Percentiles rank a stretch among this genome's conserved stretches.
phyloP scores from a whole-genome alignment of 1,140 invertebrate species.

The Cydia strobilella region DNA sequence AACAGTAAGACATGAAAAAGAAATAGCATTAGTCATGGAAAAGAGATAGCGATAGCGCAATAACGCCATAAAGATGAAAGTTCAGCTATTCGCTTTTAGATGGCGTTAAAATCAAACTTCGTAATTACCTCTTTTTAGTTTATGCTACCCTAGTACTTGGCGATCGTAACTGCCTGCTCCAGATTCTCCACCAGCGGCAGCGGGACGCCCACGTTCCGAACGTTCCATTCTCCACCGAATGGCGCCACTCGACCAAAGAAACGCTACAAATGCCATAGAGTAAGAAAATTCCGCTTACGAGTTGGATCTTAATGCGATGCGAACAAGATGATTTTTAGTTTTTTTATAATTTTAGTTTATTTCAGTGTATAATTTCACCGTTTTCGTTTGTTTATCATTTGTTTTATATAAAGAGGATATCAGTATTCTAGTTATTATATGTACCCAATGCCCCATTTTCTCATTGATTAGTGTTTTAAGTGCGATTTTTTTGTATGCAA shows the following conservation, averaged over 20 bases:
- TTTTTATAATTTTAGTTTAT: no score
- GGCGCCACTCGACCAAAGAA: conserved; percentile 25
- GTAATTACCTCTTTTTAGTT: conserved; percentile 33
- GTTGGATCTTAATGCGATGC: background rate
- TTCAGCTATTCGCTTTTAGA: conserved; percentile 41
- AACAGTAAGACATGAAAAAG: background rate
- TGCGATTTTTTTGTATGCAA: no score
- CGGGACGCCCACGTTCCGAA: conserved; percentile 68
- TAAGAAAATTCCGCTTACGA: conserved; percentile 2
- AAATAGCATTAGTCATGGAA: background rate
- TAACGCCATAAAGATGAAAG: background rate
- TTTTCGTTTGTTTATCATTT: background rate
- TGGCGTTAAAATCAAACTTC: conserved; percentile 36
- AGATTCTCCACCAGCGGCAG: conserved; percentile 71
- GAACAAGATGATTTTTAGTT: no score
- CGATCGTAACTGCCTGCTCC: conserved; percentile 78
- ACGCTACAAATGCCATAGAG: conserved; percentile 10
- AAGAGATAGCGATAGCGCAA: background rate
- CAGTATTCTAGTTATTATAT: no score
- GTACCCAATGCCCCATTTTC: no score
- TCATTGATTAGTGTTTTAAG: no score
- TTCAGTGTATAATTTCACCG: no score
- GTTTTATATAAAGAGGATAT: no score
- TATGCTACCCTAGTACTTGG: conserved; percentile 69
- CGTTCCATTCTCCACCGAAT: conserved; percentile 54